Evolutionary conservation across 2,113 vertebrate species (phyloP).

Genomic region (Phylloscopus trochilus): DNA sequence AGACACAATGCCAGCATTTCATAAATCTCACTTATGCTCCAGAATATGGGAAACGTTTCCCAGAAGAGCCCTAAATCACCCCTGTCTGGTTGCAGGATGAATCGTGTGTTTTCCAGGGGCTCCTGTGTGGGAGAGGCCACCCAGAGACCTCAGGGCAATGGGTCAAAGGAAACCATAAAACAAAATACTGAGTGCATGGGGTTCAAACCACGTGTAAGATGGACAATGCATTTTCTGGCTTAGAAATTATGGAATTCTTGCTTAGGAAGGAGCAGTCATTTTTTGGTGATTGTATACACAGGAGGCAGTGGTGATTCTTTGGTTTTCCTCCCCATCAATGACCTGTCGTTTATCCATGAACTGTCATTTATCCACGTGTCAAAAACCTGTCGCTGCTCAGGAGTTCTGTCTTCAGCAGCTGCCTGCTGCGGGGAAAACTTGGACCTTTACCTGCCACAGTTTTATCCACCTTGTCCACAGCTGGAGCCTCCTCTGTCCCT

Average conservation of each 20-base stretch:
- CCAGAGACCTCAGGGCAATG: not conserved
- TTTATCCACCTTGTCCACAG: not conserved
- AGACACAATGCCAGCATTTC: not conserved
- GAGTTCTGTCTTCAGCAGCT: not conserved
- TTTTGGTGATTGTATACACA: not conserved
- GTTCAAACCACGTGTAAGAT: not conserved
- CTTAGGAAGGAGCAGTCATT: not conserved
- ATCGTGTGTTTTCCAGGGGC: not conserved
- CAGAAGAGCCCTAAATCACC: conserved; percentile 14
- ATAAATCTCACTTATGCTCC: conserved; percentile 28
- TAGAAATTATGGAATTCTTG: not conserved
- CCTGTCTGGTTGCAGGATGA: not conserved
- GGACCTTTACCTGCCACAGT: not conserved
- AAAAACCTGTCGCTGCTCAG: not conserved
- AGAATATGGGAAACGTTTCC: not conserved
- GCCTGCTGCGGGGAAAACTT: not conserved
- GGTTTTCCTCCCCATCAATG: not conserved
- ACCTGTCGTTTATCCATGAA: not conserved
- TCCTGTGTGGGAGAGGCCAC: not conserved
- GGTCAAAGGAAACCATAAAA: not conserved
- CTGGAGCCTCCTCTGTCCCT: not conserved
- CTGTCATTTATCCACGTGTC: not conserved
- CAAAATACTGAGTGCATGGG: not conserved
- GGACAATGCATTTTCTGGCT: not conserved
- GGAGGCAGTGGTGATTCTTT: not conserved